Percentiles rank a stretch among this genome's conserved stretches.
Evolutionary conservation across 2,888 invertebrate species (phyloP).

Genomic region (Caenorhabditis auriculariae): DNA sequence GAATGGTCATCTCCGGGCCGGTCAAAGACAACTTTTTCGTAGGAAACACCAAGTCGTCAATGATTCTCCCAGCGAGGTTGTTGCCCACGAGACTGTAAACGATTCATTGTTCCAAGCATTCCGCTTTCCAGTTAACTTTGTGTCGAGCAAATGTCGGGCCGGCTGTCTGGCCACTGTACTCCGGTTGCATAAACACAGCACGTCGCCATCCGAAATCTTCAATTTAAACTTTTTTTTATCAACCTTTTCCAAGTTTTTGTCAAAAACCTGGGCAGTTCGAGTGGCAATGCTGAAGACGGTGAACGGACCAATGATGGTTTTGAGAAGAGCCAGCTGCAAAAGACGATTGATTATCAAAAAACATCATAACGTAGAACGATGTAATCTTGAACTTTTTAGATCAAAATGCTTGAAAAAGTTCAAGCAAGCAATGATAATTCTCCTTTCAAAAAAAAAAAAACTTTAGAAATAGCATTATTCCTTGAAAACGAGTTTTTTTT

Average conservation of each 20-base stretch:
- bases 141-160: conserved; percentile 51
- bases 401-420: no score
- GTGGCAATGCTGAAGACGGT: conserved; percentile 35
- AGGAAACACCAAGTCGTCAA: conserved; percentile 57
- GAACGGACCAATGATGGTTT: conserved; percentile 32
- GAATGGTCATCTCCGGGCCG: conserved; percentile 49
- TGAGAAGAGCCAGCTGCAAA: conserved; percentile 8
- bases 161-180: conserved; percentile 45
- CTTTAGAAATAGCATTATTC: no score
- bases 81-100: conserved; percentile 51
- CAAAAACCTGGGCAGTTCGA: conserved; percentile 29
- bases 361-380: no score
- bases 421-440: no score
- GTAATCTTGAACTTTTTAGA: no score
- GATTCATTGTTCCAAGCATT: neutral
- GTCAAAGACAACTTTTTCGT: conserved; percentile 43
- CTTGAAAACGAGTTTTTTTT: no score
- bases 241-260: neutral
- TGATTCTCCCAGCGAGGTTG: conserved; percentile 52
- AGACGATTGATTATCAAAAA: no score
- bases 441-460: no score
- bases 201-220: conserved; percentile 13
- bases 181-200: conserved; percentile 53
- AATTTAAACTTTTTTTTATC: neutral
- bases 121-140: conserved; percentile 32